Percentiles rank a stretch among this genome's conserved stretches.
Evolutionary conservation across 2,113 vertebrate genomes (phyloP).

Genomic region (Rhinolophus sinicus): DNA sequence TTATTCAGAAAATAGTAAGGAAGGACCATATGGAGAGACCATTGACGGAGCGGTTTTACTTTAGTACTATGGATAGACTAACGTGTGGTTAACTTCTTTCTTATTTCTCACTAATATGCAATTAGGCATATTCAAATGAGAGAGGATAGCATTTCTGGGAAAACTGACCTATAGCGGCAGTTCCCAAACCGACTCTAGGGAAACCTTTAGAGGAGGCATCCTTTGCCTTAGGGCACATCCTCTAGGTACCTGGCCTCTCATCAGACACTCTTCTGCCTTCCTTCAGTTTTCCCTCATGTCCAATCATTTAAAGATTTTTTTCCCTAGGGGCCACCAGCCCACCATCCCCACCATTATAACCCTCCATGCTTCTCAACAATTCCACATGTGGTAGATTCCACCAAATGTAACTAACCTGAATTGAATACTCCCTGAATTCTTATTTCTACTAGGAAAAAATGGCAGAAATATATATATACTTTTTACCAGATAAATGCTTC

Average conservation of each 20-base stretch:
- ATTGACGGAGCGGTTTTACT: background rate
- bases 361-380: background rate
- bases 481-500: background rate
- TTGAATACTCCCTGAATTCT: background rate
- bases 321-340: background rate
- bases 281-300: background rate
- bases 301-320: background rate
- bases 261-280: background rate
- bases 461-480: background rate
- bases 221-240: background rate
- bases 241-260: background rate
- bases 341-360: background rate
- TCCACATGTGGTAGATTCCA: background rate
- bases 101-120: background rate
- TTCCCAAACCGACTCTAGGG: background rate
- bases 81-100: background rate
- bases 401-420: background rate
- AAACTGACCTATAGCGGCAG: background rate
- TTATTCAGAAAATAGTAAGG: background rate
- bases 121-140: background rate
- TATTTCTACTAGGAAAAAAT: background rate
- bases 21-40: accelerated
- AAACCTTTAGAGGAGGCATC: background rate
- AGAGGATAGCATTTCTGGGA: background rate
- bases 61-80: background rate